phyloP scores from a whole-genome alignment of 2,888 invertebrate genomes.

The Disparrhopalites patrizii region DNA sequence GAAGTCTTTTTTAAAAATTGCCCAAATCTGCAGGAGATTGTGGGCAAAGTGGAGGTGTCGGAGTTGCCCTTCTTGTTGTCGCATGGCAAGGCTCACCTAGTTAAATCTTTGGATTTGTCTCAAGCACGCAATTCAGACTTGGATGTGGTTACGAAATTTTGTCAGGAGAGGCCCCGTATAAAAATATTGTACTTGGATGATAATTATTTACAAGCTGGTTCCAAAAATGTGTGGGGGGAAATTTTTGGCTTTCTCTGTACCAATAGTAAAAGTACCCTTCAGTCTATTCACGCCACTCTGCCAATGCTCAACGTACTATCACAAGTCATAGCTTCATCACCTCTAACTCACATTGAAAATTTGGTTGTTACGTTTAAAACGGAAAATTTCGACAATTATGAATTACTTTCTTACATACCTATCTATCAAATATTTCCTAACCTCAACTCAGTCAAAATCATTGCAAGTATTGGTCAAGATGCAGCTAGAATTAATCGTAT shows the following conservation, averaged over 20 bases:
- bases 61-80: background rate
- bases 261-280: background rate
- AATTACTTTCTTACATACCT: background rate
- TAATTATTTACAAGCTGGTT: background rate
- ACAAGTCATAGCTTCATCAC: background rate
- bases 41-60: background rate
- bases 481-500: background rate
- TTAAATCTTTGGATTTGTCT: background rate
- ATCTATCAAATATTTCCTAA: background rate
- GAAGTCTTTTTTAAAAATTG: background rate
- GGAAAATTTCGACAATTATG: background rate
- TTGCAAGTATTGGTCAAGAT: background rate
- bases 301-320: background rate
- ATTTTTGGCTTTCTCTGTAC: background rate
- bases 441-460: background rate
- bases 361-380: background rate
- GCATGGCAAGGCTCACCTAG: background rate
- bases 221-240: background rate
- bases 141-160: background rate
- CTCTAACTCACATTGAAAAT: background rate
- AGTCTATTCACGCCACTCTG: background rate
- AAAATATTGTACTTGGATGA: background rate
- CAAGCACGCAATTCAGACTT: background rate
- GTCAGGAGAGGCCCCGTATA: background rate
- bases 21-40: background rate